Conservation (phyloP, 2,797 vertebrate species). For the Peromyscus eremicus region DNA sequence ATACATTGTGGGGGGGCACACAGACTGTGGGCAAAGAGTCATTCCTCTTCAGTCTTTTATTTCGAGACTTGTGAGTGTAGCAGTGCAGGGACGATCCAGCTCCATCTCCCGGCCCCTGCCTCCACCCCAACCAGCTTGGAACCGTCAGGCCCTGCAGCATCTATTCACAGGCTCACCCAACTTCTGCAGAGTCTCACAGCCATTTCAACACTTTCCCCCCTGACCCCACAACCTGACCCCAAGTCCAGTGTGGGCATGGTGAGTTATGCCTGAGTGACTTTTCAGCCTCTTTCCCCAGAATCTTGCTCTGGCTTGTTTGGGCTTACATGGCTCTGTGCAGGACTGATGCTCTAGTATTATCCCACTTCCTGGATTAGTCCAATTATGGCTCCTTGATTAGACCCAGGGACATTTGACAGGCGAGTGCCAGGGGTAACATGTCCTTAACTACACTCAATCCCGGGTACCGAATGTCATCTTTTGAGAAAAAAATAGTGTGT, state of each 20-base stretch:
- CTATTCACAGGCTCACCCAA: accelerated
- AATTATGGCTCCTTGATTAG: neutral
- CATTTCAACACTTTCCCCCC: neutral
- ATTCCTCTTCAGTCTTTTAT: neutral
- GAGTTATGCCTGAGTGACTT: accelerated
- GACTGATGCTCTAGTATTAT: neutral
- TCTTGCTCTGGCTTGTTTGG: neutral
- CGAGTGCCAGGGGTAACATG: accelerated
- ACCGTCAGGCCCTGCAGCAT: accelerated
- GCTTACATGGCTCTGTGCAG: neutral
- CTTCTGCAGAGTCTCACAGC: neutral
- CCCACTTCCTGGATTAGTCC: neutral
- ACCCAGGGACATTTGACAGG: neutral
- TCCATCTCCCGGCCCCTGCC: accelerated
- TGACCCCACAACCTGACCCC: neutral
- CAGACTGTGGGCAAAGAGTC: neutral
- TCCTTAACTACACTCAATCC: neutral
- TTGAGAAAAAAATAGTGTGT: neutral
- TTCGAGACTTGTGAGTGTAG: neutral
- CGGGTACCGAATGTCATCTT: neutral
- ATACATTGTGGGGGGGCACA: accelerated
- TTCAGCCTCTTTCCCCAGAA: neutral
- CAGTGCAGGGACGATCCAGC: neutral
- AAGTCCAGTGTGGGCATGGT: accelerated
- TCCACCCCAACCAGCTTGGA: too few species aligned